Base-by-base conservation (phyloP, 2,797 vertebrate genomes). In the Pelochelys cantorii region DNA sequence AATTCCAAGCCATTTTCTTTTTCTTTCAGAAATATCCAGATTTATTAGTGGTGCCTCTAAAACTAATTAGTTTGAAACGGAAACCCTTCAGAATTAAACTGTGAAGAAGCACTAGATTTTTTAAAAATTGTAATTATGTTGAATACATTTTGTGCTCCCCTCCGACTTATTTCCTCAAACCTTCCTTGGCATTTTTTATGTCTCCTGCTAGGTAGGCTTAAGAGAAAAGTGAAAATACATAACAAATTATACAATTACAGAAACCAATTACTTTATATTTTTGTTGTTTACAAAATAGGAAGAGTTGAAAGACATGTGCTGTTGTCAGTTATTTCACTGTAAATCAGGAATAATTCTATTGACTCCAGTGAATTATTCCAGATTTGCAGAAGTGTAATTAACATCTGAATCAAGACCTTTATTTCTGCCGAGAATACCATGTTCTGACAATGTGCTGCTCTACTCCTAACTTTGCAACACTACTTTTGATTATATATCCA, bases 11-110 rank as follows among this genome's bases (percentile, higher is more conserved):
- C 42, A 68, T 96, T 96, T 96, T 31, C 31, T 97, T 97, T 92
- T 91, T 97, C 90, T 93, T 95, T 93, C 90, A 93, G 94, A 96
- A 97, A 96, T 95, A 96, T 34, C 95, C 96, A 94, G 84, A 94
- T 94, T 97, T 97, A 96, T 97, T 97, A 97, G 74, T 25, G 59
- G 25, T 74, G 65, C 79, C 78, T 90, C 84, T 5, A 95, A 89
- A 97, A 95, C 90, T 86, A 97, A 97, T 96, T 95, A 93, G 81
- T 96, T 95, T 95, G 81, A 97, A 96, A 31, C 14, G 31, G 60
- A 77, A 90, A 84, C 65, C 95, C 97, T 97, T 96, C 86, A 95
- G 86, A 93, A 90, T 94, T 93, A 96, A 95, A 86, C 22, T 81
- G 74, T 59, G 57, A 90, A 85, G 84, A 94, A 95, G 87, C 84